Percentiles rank a stretch among this genome's conserved stretches.
phyloP scores from a whole-genome alignment of 2,113 vertebrate genomes.

The Lasiurus borealis region DNA sequence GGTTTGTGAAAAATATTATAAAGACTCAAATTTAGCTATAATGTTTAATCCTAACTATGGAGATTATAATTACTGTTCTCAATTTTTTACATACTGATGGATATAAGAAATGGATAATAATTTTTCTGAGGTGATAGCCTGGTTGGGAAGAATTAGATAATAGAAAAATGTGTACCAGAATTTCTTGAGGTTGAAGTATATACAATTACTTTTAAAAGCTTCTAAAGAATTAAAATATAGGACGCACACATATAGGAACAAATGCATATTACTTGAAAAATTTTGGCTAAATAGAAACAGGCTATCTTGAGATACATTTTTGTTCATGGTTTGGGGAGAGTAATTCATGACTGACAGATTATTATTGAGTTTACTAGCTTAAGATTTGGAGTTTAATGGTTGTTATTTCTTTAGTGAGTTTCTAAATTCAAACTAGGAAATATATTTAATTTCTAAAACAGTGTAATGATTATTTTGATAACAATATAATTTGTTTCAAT shows the following conservation, averaged over 20 bases:
- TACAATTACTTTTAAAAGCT: background rate
- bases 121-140: background rate
- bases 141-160: background rate
- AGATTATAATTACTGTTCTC: background rate
- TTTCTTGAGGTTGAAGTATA: background rate
- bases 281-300: background rate
- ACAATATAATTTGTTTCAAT: background rate
- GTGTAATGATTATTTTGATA: background rate
- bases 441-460: background rate
- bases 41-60: background rate
- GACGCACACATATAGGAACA: background rate
- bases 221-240: background rate
- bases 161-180: background rate
- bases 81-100: background rate
- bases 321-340: background rate
- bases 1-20: constrained; percentile 9
- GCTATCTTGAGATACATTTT: background rate
- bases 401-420: background rate
- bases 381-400: background rate
- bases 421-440: background rate
- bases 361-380: background rate
- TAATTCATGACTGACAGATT: background rate
- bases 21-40: background rate
- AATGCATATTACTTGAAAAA: background rate
- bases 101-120: background rate